A percentile compares a stretch with the other conserved stretches of the same genome.
Evolutionary conservation across 2,888 invertebrate species (phyloP).

Genomic region (Alcis repandata): DNA sequence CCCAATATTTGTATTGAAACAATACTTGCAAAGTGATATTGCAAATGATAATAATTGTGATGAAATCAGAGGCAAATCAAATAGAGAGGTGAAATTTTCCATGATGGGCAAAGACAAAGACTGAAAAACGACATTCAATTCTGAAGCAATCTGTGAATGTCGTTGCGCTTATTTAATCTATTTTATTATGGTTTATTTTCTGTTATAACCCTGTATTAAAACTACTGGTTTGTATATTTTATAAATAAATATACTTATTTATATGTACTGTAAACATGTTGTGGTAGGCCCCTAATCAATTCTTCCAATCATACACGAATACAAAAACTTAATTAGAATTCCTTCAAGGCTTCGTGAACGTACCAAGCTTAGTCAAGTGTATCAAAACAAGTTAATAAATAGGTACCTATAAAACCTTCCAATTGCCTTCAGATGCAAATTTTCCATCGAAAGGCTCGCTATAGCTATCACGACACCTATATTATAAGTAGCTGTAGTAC

Average conservation of each 20-base stretch:
- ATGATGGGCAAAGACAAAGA: background rate
- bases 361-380: background rate
- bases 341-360: background rate
- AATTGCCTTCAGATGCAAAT: slow-evolving; percentile 3
- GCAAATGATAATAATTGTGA: slow-evolving; percentile 9
- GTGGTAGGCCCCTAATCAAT: too few species aligned
- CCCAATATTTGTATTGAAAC: slow-evolving; percentile 7
- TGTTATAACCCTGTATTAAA: background rate
- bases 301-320: background rate
- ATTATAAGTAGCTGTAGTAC: too few species aligned
- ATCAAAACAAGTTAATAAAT: slow-evolving; percentile 18
- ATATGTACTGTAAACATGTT: too few species aligned
- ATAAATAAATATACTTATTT: too few species aligned
- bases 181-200: too few species aligned
- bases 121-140: too few species aligned
- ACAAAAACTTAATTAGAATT: background rate
- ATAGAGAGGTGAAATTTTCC: slow-evolving; percentile 10
- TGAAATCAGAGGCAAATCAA: slow-evolving; percentile 1
- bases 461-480: background rate
- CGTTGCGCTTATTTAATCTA: too few species aligned
- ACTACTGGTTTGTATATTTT: background rate
- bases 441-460: background rate
- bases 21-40: slow-evolving; percentile 6
- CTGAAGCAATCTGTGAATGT: too few species aligned
- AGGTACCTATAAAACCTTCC: too few species aligned